These are phyloP conservation scores for Luperina nickerlii DNA, from an alignment of 2,888 invertebrate species.

Conservation along the genomic window DNA sequence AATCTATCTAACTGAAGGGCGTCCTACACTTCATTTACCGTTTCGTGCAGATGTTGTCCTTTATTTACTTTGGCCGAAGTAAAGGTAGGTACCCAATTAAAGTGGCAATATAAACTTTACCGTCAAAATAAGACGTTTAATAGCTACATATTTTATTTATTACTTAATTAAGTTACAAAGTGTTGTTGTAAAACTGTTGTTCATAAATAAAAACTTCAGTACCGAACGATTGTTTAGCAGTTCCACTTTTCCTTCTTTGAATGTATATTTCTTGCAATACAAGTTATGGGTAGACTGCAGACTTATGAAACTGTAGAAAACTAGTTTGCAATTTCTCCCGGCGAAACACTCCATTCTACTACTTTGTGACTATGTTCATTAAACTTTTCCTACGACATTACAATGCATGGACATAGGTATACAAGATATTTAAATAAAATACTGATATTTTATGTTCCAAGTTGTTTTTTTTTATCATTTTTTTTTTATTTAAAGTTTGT, in stretches of 20 bases:
- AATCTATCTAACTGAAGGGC: neutral
- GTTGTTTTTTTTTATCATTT: too few relatives aligned
- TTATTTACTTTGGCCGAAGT: slow-evolving; percentile 30
- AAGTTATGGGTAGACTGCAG: slow-evolving; percentile 44
- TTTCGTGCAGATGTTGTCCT: slow-evolving; percentile 39
- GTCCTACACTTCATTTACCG: slow-evolving; percentile 19
- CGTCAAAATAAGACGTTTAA: slow-evolving; percentile 47
- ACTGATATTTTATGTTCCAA: too few relatives aligned
- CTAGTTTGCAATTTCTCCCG: slow-evolving; percentile 54
- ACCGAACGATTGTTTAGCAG: slow-evolving; percentile 37
- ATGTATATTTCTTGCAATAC: slow-evolving; percentile 49
- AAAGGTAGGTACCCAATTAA: slow-evolving; percentile 33
- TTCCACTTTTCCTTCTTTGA: slow-evolving; percentile 43
- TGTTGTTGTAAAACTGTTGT: slow-evolving; percentile 33
- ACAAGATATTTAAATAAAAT: neutral
- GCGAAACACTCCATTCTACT: slow-evolving; percentile 38
- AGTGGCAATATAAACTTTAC: slow-evolving; percentile 43
- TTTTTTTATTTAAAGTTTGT: too few relatives aligned
- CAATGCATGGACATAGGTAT: slow-evolving; percentile 39
- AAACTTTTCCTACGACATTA: slow-evolving; percentile 47
- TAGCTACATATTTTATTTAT: slow-evolving; percentile 39
- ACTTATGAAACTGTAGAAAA: slow-evolving; percentile 40
- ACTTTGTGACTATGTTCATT: slow-evolving; percentile 61
- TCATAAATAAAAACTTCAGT: slow-evolving; percentile 41
- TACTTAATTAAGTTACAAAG: slow-evolving; percentile 40